Evolutionary conservation across 2,113 vertebrate species (phyloP).

Genomic region (Phocoena phocoena): DNA sequence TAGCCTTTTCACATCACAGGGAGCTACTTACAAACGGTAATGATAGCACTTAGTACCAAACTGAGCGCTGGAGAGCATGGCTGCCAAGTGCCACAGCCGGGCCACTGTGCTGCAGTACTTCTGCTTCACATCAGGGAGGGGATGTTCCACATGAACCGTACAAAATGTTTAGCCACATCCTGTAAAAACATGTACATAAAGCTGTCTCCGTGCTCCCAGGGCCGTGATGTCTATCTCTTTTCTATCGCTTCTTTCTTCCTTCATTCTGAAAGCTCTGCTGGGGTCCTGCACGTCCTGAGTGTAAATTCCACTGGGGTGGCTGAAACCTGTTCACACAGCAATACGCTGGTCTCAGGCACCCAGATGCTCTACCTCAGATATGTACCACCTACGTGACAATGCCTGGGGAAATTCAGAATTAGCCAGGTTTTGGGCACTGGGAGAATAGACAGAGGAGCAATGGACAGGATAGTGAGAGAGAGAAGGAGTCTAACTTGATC

Average conservation of each 20-base stretch:
- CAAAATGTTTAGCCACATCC: slow-evolving; percentile 56
- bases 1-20: slow-evolving; percentile 3
- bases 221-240: slow-evolving; percentile 58
- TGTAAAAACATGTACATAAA: slow-evolving; percentile 51
- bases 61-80: neutral
- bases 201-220: slow-evolving; percentile 36
- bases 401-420: slow-evolving; percentile 16
- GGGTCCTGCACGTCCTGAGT: slow-evolving; percentile 62
- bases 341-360: slow-evolving; percentile 54
- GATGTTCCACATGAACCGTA: slow-evolving; percentile 37
- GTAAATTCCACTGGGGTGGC: slow-evolving; percentile 60
- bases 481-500: neutral
- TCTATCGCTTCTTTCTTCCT: slow-evolving; percentile 19
- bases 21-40: slow-evolving; percentile 52
- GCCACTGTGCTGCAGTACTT: neutral
- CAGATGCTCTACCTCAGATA: slow-evolving; percentile 71
- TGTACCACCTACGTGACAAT: slow-evolving; percentile 58
- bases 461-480: neutral
- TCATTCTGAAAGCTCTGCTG: slow-evolving; percentile 70
- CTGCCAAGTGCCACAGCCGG: slow-evolving; percentile 54
- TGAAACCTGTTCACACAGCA: slow-evolving; percentile 60
- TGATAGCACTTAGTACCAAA: slow-evolving; percentile 64
- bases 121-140: slow-evolving; percentile 59
- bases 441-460: neutral
- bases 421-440: slow-evolving; percentile 61